A percentile compares a stretch with the other conserved stretches of the same genome.
phyloP scores from a whole-genome alignment of 2,888 invertebrate species.

The Volucella inanis region DNA sequence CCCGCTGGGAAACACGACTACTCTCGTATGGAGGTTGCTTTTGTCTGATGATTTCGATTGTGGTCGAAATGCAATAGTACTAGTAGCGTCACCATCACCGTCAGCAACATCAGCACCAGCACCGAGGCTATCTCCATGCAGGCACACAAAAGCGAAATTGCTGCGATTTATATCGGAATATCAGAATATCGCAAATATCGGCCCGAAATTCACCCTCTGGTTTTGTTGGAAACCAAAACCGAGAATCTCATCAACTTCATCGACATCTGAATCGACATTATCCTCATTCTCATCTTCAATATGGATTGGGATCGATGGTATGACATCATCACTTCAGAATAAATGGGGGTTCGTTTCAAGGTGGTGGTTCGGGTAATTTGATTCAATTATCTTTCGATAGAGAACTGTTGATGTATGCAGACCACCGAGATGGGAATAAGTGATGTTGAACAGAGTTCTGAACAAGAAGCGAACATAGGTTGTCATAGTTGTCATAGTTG shows the following conservation, averaged over 20 bases:
- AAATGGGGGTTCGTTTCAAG: conserved; percentile 7
- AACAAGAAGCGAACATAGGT: conserved; percentile 9
- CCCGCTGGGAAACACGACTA: too few species aligned
- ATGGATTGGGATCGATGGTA: background rate
- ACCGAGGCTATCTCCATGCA: background rate
- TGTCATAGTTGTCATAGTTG: conserved; percentile 12
- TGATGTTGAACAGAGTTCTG: conserved; percentile 41
- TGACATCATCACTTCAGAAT: conserved; percentile 11
- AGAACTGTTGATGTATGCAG: conserved; percentile 63
- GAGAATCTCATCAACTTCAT: conserved; percentile 64
- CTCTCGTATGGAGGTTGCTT: conserved; percentile 43
- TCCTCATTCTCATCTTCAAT: conserved; percentile 20
- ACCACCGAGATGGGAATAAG: conserved; percentile 32
- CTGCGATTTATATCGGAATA: conserved; percentile 29
- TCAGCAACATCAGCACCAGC: background rate
- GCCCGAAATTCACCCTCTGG: conserved; percentile 48
- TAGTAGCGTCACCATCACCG: background rate
- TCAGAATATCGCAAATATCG: conserved; percentile 35
- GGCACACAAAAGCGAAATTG: conserved; percentile 52
- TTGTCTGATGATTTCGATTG: conserved; percentile 64
- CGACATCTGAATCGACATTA: conserved; percentile 46
- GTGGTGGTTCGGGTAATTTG: conserved; percentile 55
- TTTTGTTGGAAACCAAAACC: conserved; percentile 61
- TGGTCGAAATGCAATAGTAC: conserved; percentile 39
- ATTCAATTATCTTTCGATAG: conserved; percentile 69